A percentile compares a stretch with the other conserved stretches of the same genome.
phyloP scores from a whole-genome alignment of 2,113 vertebrate species.

The Carassius gibelio region DNA sequence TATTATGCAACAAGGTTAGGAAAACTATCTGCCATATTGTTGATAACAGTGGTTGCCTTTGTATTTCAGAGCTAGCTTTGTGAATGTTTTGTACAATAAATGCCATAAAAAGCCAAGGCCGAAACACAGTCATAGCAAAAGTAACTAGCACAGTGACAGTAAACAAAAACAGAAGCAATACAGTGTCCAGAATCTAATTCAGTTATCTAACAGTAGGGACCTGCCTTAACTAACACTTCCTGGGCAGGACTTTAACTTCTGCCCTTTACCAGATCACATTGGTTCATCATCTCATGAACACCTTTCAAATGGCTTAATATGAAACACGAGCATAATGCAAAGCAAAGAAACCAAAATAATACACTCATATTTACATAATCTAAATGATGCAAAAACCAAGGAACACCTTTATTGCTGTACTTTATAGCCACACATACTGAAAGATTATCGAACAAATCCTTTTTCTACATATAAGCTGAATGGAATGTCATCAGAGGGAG shows the following conservation, averaged over 20 bases:
- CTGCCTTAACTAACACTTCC: conserved; percentile 33
- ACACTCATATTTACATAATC: neutral
- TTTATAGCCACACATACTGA: neutral
- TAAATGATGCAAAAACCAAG: neutral
- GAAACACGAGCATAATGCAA: neutral
- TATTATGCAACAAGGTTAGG: neutral
- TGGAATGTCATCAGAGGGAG: conserved; percentile 25
- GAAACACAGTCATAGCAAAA: too few relatives aligned
- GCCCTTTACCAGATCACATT: conserved; percentile 40
- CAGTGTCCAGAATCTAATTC: conserved; percentile 55
- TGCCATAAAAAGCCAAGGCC: neutral
- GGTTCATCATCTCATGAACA: conserved; percentile 14
- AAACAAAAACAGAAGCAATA: conserved; percentile 37
- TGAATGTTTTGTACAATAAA: neutral
- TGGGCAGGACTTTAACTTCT: neutral
- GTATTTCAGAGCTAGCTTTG: neutral
- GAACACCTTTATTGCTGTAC: neutral
- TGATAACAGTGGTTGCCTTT: too few relatives aligned
- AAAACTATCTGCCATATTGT: neutral
- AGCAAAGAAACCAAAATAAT: neutral
- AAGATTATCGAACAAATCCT: neutral
- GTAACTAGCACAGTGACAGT: conserved; percentile 41
- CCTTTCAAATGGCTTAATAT: neutral
- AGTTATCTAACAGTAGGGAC: conserved; percentile 57
- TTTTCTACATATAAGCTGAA: neutral